Evolutionary conservation across 1,140 invertebrate genomes (phyloP).

Genomic region (Aphelenchoides fujianensis): DNA sequence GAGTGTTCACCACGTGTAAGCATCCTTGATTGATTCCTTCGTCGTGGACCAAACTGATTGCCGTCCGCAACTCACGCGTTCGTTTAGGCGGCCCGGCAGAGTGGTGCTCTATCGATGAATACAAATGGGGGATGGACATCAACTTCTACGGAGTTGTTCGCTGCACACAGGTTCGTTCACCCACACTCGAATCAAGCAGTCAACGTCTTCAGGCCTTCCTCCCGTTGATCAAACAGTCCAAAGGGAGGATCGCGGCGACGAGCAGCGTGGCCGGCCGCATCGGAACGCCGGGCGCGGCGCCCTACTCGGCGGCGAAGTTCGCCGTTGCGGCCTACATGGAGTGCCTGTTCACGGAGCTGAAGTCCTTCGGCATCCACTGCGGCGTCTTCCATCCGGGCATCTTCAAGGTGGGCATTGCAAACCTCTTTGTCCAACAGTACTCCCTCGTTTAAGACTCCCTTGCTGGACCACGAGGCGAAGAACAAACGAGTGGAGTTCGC

Average conservation of each 20-base stretch:
- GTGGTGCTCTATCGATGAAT: conserved; percentile 40
- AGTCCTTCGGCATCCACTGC: conserved; percentile 28
- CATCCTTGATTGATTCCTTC: too few species aligned
- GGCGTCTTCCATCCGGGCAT: conserved; percentile 40
- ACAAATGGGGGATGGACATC: conserved; percentile 37
- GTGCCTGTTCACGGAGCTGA: conserved; percentile 32
- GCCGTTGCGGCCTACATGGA: conserved; percentile 42
- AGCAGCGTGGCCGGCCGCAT: conserved; percentile 34
- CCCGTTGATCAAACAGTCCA: conserved; percentile 38
- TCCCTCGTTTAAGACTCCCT: conserved; percentile 37
- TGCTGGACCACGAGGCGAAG: conserved; percentile 42
- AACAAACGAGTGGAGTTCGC: conserved; percentile 38
- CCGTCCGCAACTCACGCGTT: too few species aligned
- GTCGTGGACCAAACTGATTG: too few species aligned
- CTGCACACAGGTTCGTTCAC: conserved; percentile 31
- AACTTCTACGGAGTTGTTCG: conserved; percentile 46
- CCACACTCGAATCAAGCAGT: conserved; percentile 20
- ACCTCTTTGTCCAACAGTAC: too few species aligned
- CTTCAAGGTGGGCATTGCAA: too few species aligned
- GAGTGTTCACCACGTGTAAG: conserved; percentile 46
- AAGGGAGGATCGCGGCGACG: conserved; percentile 40
- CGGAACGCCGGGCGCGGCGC: conserved; percentile 24
- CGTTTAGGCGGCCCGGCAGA: conserved; percentile 46
- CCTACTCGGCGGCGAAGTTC: conserved; percentile 45
- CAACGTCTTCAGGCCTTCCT: conserved; percentile 46